These are phyloP conservation scores for Riparia riparia DNA, from an alignment of 2,113 vertebrate species.

Conservation along the genomic window DNA sequence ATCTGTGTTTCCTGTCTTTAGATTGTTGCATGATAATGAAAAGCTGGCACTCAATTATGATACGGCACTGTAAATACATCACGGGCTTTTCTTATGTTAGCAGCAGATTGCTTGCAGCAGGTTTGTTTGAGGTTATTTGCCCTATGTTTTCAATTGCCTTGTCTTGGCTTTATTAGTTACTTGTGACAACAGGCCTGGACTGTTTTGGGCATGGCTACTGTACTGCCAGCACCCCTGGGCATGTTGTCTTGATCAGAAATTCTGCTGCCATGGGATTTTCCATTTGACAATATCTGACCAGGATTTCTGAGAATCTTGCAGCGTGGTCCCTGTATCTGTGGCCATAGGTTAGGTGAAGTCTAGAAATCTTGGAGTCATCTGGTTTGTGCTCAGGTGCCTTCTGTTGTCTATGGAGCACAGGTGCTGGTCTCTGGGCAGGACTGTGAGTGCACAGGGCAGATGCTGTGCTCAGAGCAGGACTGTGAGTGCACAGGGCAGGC, in stretches of 20 bases:
- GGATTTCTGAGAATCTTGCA: neutral
- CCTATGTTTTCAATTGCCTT: neutral
- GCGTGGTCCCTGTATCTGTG: fast-evolving
- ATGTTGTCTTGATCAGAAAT: fast-evolving
- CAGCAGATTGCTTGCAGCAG: neutral
- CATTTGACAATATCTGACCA: neutral
- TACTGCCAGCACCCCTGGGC: neutral
- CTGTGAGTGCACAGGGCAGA: neutral
- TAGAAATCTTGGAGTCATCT: neutral
- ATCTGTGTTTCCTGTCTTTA: neutral
- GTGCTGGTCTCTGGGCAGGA: neutral
- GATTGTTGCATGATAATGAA: neutral
- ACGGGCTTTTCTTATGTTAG: neutral
- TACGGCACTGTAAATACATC: neutral
- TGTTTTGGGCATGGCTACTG: neutral
- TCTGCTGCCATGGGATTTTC: neutral
- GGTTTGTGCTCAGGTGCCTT: neutral
- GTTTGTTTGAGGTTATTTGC: neutral
- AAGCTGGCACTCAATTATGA: neutral
- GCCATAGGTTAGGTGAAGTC: neutral
- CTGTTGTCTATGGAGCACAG: fast-evolving
- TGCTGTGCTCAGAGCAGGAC: neutral
- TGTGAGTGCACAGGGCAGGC: too few relatives aligned
- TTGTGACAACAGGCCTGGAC: neutral
- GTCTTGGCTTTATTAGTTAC: neutral